Conservation (phyloP, 2,113 vertebrate genomes). For the Nematolebias whitei region DNA sequence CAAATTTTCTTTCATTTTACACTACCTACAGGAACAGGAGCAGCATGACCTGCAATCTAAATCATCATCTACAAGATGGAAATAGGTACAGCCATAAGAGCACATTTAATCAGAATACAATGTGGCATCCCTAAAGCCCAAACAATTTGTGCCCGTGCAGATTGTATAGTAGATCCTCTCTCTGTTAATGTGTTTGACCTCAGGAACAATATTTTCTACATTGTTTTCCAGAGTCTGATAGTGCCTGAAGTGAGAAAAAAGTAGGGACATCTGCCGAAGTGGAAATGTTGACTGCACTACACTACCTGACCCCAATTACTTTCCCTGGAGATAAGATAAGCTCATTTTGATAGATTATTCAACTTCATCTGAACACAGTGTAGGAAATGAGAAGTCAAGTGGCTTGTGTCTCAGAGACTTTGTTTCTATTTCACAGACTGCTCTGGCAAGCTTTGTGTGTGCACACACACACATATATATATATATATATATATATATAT, state of each 20-base stretch:
- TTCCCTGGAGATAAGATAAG: constrained; percentile 42
- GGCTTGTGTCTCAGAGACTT: constrained; percentile 4
- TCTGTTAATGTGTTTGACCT: constrained; percentile 66
- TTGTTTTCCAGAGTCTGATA: constrained; percentile 36
- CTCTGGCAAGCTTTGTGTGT: constrained; percentile 4
- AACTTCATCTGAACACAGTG: constrained; percentile 20
- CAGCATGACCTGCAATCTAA: constrained; percentile 42
- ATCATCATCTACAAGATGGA: constrained; percentile 51
- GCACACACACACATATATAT: too few relatives aligned
- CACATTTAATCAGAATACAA: constrained; percentile 56
- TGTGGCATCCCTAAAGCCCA: constrained; percentile 53
- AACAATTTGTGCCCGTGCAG: constrained; percentile 61
- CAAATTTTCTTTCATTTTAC: constrained; percentile 42
- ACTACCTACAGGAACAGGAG: constrained; percentile 21
- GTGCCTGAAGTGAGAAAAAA: constrained; percentile 51
- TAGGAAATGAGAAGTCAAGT: constrained; percentile 9
- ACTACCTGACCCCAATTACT: constrained; percentile 52
- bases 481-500: too few relatives aligned
- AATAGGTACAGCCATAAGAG: constrained; percentile 41
- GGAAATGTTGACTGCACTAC: constrained; percentile 36
- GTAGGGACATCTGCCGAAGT: constrained; percentile 26
- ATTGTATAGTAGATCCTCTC: constrained; percentile 47
- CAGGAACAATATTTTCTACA: constrained; percentile 51
- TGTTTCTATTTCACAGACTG: not conserved
- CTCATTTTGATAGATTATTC: constrained; percentile 37